These are phyloP conservation scores for Styela clava DNA, from an alignment of 23 tunicate species.

Conservation along the genomic window DNA sequence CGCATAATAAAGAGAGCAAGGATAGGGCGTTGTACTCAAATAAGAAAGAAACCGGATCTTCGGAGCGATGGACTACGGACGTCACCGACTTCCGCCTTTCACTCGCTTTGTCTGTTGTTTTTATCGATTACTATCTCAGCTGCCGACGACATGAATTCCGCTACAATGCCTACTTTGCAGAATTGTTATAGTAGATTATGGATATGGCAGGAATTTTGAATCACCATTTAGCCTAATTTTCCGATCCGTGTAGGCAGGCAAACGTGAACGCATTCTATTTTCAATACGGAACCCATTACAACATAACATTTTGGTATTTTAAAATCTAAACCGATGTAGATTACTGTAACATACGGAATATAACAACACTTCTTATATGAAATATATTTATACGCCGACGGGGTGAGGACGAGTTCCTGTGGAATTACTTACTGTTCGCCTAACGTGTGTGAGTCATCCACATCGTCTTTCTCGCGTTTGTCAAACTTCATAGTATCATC, in stretches of 20 bases:
- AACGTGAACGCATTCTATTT: too few relatives aligned
- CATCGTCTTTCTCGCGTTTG: not conserved
- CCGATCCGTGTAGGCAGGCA: too few relatives aligned
- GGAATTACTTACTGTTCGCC: not conserved
- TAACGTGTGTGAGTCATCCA: not conserved
- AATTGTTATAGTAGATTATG: too few relatives aligned
- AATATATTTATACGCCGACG: too few relatives aligned
- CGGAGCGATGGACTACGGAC: slow-evolving; percentile 13
- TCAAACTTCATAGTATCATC: not conserved
- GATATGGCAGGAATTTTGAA: too few relatives aligned
- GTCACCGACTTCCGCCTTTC: slow-evolving; percentile 21
- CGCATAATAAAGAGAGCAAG: not conserved
- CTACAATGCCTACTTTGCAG: not conserved
- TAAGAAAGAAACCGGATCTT: slow-evolving; percentile 16
- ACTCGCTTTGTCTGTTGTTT: slow-evolving; percentile 12
- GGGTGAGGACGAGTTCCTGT: not conserved
- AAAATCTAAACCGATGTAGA: too few relatives aligned
- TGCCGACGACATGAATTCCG: slow-evolving; percentile 16
- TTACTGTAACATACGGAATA: too few relatives aligned
- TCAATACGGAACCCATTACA: too few relatives aligned
- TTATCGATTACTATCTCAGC: slow-evolving; percentile 17
- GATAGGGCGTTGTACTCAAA: not conserved
- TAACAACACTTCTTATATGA: too few relatives aligned
- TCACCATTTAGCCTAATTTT: too few relatives aligned
- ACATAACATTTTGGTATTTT: too few relatives aligned